Evolutionary conservation across 2,797 vertebrate genomes (phyloP).

Genomic region (Loriculus beryllinus): DNA sequence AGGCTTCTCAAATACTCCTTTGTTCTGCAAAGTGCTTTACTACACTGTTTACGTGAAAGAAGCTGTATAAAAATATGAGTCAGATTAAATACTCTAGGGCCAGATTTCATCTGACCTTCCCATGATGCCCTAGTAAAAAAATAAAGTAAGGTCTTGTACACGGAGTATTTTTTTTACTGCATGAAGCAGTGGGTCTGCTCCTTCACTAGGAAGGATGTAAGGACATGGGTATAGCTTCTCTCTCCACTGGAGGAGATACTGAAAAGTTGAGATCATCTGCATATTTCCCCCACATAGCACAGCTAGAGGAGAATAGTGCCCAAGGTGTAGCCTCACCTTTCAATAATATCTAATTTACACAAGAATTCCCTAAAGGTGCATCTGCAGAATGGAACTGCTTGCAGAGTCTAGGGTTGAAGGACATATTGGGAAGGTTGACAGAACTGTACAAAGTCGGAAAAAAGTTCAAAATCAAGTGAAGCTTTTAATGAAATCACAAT

Average conservation of each 20-base stretch:
- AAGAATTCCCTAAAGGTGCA: background rate
- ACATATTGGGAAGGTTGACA: background rate
- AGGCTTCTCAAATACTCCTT: slow-evolving; percentile 32
- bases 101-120: slow-evolving; percentile 40
- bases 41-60: slow-evolving; percentile 39
- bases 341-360: background rate
- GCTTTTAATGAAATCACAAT: background rate
- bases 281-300: background rate
- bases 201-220: background rate
- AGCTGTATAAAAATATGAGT: background rate
- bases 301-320: background rate
- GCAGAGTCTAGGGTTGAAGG: background rate
- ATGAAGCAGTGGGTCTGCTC: background rate
- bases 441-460: background rate
- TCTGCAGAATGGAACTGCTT: background rate
- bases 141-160: background rate
- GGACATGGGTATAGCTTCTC: background rate
- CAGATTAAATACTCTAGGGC: slow-evolving; percentile 27
- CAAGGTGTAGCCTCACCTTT: background rate
- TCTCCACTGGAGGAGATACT: background rate
- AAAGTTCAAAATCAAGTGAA: background rate
- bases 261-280: background rate
- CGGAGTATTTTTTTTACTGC: background rate
- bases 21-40: slow-evolving; percentile 29
- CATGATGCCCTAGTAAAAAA: background rate